Conservation (phyloP, 37 sponge, comb jelly and placozoan species). For the Chondrosia reniformis region DNA sequence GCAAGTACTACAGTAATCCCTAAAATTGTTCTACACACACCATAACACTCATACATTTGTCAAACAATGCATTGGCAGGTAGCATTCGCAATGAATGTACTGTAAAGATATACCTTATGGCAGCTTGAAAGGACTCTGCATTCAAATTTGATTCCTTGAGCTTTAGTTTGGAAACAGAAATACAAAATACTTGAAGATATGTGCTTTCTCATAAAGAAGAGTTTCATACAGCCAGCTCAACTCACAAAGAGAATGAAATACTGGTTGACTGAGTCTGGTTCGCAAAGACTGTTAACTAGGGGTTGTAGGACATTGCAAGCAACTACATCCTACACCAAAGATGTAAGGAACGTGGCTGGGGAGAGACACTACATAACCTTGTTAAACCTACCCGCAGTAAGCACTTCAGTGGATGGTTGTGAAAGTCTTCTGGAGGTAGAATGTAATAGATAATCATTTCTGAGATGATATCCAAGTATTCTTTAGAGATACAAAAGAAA, state of each 20-base stretch:
- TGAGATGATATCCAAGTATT: not conserved
- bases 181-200: not conserved
- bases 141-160: not conserved
- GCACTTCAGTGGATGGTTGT: not conserved
- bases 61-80: too few relatives aligned
- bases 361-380: too few relatives aligned
- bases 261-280: not conserved
- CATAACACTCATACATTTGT: too few relatives aligned
- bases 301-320: not conserved
- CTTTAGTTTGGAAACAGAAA: not conserved
- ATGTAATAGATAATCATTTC: not conserved
- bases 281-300: not conserved
- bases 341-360: too few relatives aligned
- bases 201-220: not conserved
- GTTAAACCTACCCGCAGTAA: not conserved
- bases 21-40: too few relatives aligned
- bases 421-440: not conserved
- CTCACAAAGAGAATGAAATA: not conserved
- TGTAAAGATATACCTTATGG: slow-evolving; percentile 1
- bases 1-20: too few relatives aligned
- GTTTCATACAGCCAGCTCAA: not conserved
- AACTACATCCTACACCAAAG: too few relatives aligned
- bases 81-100: too few relatives aligned
- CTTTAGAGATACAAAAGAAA: not conserved
- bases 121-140: slow-evolving; percentile 6